Base-by-base conservation (phyloP, 2,113 vertebrate species). In the Bubo blakistoni region DNA sequence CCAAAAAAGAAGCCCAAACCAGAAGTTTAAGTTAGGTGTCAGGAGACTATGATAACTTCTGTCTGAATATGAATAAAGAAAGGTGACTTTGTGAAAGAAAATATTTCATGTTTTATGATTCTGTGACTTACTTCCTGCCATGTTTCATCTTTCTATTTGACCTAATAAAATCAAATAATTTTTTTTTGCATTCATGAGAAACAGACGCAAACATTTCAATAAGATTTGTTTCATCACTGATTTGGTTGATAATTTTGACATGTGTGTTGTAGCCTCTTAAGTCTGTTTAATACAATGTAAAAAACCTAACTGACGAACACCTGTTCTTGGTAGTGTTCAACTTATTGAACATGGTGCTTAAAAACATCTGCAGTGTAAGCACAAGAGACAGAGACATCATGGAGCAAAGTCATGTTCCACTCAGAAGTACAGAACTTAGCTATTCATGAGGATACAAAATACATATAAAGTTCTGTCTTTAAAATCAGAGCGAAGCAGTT, bases 301-400 rank as follows among this genome's bases (percentile, higher is more conserved):
- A 92, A 51, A 54, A 15, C 2, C 12, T 61, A 67, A 27, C n/a
- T 34, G 24, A 16, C 19, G 4, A 73, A 51, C 7, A 44, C 0
- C 0, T 2, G 1, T 62, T 69, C 36, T 51, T 9, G 1, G 18
- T 25, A 44, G 18, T 11, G 11, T 58, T 54, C 25, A 63, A 38
- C 16, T 36, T 18, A n/a, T 7, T 40, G 29, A 58, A 69, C 18
- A 36, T 8, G 18, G 10, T 61, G 21, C 8, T 62, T 44, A 51
- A 74, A 47, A 67, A 29, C 9, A 67, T 3, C 54, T 40, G 27
- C 8, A 46, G 7, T 22, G 9, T 34, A 74, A 46, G 36, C 9
- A 34, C 5, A 49, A 42, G n/a, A 85, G 52, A 25, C 29, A 79
- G 25, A 89, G 4, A 21, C 20, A 57, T 25, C 14, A 24, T 25